Conservation (phyloP, 1,140 invertebrate species). For the Zaprionus taronus region DNA sequence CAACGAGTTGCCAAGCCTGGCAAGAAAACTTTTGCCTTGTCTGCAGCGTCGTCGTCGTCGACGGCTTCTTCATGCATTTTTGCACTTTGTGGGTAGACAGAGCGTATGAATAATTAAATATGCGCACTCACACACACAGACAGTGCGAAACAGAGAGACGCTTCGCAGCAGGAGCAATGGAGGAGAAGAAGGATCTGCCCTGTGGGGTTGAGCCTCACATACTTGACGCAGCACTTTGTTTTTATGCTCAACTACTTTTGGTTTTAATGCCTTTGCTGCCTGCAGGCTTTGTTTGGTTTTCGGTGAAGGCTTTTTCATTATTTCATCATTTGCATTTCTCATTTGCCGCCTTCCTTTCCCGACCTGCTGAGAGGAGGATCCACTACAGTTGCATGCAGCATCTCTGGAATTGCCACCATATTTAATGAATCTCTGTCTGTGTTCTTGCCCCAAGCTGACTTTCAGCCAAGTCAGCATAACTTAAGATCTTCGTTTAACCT, state of each 20-base stretch:
- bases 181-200: conserved; percentile 17
- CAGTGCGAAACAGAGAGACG: conserved; percentile 1
- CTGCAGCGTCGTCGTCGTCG: conserved; percentile 34
- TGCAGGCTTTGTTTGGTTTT: conserved; percentile 47
- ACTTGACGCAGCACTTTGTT: conserved; percentile 71
- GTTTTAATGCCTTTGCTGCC: conserved; percentile 58
- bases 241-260: conserved; percentile 70
- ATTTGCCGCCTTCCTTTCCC: conserved; percentile 42
- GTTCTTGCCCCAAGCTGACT: not conserved
- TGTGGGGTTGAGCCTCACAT: conserved; percentile 37
- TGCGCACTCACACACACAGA: conserved; percentile 35
- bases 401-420: not conserved
- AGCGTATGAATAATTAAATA: conserved; percentile 81
- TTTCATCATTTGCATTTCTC: conserved; percentile 78
- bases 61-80: conserved; percentile 39
- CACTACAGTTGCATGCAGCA: conserved; percentile 1
- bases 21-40: conserved; percentile 60
- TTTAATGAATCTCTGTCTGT: conserved; percentile 36
- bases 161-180: not conserved
- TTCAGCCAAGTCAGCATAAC: not conserved
- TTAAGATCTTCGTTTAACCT: conserved; percentile 2
- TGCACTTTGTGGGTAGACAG: conserved; percentile 70
- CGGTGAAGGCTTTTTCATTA: conserved; percentile 57
- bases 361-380: not conserved
- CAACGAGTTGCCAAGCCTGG: conserved; percentile 50